Evolutionary conservation across 2,797 vertebrate species (phyloP).

Genomic region (Macroramphosus scolopax): DNA sequence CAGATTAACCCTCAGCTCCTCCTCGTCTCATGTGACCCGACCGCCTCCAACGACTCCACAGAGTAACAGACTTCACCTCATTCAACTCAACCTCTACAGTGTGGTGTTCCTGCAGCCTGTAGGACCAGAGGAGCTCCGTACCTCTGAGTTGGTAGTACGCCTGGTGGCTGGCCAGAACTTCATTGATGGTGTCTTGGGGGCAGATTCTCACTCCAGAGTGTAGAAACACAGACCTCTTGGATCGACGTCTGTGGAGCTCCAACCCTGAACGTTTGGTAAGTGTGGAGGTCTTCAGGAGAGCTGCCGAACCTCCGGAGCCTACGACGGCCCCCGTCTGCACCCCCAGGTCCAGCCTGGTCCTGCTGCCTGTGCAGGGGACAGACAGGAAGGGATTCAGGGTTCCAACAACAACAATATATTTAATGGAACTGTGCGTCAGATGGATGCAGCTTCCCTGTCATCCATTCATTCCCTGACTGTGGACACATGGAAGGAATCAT

Average conservation of each 20-base stretch:
- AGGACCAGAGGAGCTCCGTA: too few relatives aligned
- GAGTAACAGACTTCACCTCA: too few relatives aligned
- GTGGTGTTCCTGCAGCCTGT: too few relatives aligned
- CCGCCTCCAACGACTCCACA: too few relatives aligned
- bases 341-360: slow-evolving; percentile 35
- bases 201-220: slow-evolving; percentile 87
- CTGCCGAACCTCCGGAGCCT: slow-evolving; percentile 48
- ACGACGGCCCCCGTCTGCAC: slow-evolving; percentile 45
- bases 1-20: too few relatives aligned
- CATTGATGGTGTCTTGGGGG: slow-evolving; percentile 83
- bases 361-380: slow-evolving; percentile 50
- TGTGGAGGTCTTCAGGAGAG: slow-evolving; percentile 66
- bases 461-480: too few relatives aligned
- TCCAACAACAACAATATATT: too few relatives aligned
- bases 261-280: slow-evolving; percentile 63
- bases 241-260: slow-evolving; percentile 73
- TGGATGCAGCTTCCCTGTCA: too few relatives aligned
- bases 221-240: slow-evolving; percentile 84
- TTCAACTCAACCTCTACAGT: too few relatives aligned
- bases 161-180: slow-evolving; percentile 86
- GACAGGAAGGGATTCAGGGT: not conserved
- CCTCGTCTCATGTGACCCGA: too few relatives aligned
- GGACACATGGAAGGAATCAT: too few relatives aligned
- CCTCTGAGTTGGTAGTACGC: slow-evolving; percentile 89
- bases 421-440: too few relatives aligned